Base-by-base conservation (phyloP, 2,888 invertebrate species). In the Folsomia candida region DNA sequence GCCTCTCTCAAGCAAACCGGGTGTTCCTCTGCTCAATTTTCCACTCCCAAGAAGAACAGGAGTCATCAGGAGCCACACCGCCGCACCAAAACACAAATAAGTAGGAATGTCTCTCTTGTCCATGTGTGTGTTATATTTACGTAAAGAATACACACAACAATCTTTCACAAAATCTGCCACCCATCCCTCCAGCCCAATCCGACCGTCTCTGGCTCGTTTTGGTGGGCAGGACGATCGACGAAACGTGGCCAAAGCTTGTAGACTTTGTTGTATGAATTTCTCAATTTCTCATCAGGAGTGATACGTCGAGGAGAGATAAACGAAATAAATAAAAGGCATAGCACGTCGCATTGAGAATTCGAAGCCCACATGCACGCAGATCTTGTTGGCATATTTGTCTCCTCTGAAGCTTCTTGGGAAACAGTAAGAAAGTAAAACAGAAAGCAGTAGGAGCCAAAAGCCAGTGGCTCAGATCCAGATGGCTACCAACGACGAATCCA, bases 1-100 rank as follows among this genome's bases (percentile, higher is more conserved):
- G 51, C 20, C 29, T 59, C 27, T 59, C 26, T 59, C 59, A 59
- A 59, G 59, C 22, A 37, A 64, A 37, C 63, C 63, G 63, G 63
- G 63, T 64, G 63, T 64, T 64, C 63, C 51, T 47, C 51, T 22
- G 20, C 24, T 47, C 63, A 64, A 47, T 51, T 54, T 64, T 64
- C 63, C 37, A 22, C 63, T 64, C 51, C 63, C 26, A 22, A 51
- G 51, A 37, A 64, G 51, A 47, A 64, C 22, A 20, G n/a, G 11
- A 4, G 37, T 37, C 54, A 54, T 20, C 54, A 9, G n/a, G 11
- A 54, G 54, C 22, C 54, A 28, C 27, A 61, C 61, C 26, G 22
- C 26, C 24, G 18, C 27, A 61, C 29, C 61, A 26, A 29, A 61
- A 59, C 59, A 3, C 4, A 61, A 28, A 61, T 2, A n/a, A 61